Evolutionary conservation across 2,888 invertebrate species (phyloP).

Genomic region (Heliconius cydno): DNA sequence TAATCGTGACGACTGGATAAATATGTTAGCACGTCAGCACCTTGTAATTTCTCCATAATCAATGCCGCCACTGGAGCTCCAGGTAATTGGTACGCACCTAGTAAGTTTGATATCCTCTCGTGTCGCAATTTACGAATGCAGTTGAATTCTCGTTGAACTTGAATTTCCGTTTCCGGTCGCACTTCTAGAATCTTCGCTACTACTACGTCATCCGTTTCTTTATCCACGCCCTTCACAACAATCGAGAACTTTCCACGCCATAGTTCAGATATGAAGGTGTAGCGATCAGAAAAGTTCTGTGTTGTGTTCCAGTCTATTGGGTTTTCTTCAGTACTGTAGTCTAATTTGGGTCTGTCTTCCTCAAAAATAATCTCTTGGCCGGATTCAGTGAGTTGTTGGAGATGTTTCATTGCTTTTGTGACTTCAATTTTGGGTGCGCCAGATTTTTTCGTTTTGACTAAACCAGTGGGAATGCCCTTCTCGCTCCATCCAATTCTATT

Average conservation of each 20-base stretch:
- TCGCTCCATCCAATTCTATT: constrained; percentile 98
- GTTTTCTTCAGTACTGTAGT: constrained; percentile 89
- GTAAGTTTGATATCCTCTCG: constrained; percentile 91
- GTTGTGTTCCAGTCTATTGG: constrained; percentile 89
- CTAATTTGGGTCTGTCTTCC: constrained; percentile 86
- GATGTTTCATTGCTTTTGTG: constrained; percentile 91
- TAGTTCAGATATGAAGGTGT: constrained; percentile 93
- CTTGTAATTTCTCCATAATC: constrained; percentile 92
- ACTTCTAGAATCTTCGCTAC: constrained; percentile 93
- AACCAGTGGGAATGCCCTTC: constrained; percentile 91
- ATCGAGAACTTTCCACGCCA: constrained; percentile 93
- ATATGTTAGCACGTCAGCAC: constrained; percentile 95
- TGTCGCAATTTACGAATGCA: constrained; percentile 92
- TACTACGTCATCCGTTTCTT: constrained; percentile 88
- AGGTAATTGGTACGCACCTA: constrained; percentile 88
- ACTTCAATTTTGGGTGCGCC: constrained; percentile 90
- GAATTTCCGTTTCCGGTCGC: constrained; percentile 85
- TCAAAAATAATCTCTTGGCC: constrained; percentile 87
- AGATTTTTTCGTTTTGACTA: constrained; percentile 86
- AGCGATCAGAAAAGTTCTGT: constrained; percentile 87
- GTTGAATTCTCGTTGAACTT: constrained; percentile 92
- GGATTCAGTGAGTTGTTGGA: constrained; percentile 93
- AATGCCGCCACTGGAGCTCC: constrained; percentile 88
- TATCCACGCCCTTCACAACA: constrained; percentile 90
- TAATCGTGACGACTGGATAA: constrained; percentile 95